Evolutionary conservation across 1,140 invertebrate species (phyloP).

Genomic region (Samia ricini): DNA sequence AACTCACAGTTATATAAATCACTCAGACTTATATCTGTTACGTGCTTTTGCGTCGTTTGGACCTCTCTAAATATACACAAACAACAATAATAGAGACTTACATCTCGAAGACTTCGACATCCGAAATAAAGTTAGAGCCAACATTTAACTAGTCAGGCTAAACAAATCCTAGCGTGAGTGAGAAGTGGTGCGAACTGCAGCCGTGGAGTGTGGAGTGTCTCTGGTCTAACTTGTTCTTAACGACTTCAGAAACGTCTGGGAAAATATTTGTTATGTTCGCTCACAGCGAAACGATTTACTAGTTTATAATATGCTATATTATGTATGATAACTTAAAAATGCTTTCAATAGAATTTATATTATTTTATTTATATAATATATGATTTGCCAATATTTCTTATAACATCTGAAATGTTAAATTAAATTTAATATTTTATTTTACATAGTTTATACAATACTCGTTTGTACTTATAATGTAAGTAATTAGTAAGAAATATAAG

Average conservation of each 20-base stretch:
- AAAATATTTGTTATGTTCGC: constrained; percentile 36
- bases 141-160: constrained; percentile 71
- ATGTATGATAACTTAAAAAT: too few species aligned
- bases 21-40: constrained; percentile 20
- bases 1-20: constrained; percentile 20
- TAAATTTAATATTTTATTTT: too few species aligned
- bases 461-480: too few species aligned
- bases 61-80: constrained; percentile 37
- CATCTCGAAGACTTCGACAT: constrained; percentile 51
- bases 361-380: too few species aligned
- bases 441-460: too few species aligned
- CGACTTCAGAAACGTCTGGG: constrained; percentile 51
- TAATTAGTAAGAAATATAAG: too few species aligned
- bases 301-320: constrained; percentile 3
- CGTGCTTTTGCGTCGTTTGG: constrained; percentile 9
- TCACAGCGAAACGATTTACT: constrained; percentile 8
- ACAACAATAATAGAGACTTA: constrained; percentile 57
- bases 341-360: too few species aligned
- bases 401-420: too few species aligned
- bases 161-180: constrained; percentile 46
- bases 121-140: constrained; percentile 63
- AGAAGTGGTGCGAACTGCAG: constrained; percentile 55
- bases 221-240: constrained; percentile 48
- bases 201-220: constrained; percentile 27
- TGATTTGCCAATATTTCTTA: too few species aligned